phyloP scores from a whole-genome alignment of 2,888 invertebrate genomes.

The Chydorus sphaericus region DNA sequence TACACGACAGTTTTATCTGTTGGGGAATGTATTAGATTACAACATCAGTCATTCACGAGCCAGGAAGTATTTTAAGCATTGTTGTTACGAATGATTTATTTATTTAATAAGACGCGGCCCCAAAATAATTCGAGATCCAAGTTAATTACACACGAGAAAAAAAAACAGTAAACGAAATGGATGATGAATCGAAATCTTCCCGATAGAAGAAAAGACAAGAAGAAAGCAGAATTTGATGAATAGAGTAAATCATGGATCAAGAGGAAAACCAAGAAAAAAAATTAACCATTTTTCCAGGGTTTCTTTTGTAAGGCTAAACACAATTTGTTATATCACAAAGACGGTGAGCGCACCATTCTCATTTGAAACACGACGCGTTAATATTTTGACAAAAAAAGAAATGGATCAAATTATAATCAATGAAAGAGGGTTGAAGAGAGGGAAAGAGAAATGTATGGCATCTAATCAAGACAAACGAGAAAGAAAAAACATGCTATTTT shows the following conservation, averaged over 20 bases:
- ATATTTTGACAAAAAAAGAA: not conserved
- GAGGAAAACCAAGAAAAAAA: not conserved
- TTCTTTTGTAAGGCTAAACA: slow-evolving; percentile 8
- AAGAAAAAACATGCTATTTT: not conserved
- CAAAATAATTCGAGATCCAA: slow-evolving; percentile 2
- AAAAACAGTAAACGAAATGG: no score
- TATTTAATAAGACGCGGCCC: no score
- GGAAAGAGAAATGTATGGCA: slow-evolving; percentile 4
- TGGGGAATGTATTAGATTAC: slow-evolving; percentile 2
- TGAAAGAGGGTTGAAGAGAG: no score
- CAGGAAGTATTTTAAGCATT: no score
- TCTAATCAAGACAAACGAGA: not conserved
- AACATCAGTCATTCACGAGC: no score
- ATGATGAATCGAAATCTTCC: not conserved
- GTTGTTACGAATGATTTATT: no score
- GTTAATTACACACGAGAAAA: no score
- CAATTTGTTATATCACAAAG: slow-evolving; percentile 7
- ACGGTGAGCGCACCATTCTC: slow-evolving; percentile 8
- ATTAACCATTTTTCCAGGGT: no score
- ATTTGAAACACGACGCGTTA: not conserved
- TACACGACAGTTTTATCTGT: not conserved
- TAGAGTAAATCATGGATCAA: not conserved
- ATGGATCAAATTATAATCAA: no score
- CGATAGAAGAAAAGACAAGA: not conserved
- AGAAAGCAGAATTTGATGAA: not conserved